Percentiles rank a stretch among this genome's conserved stretches.
Evolutionary conservation across 2,113 vertebrate species (phyloP).

Genomic region (Xiphophorus couchianus): DNA sequence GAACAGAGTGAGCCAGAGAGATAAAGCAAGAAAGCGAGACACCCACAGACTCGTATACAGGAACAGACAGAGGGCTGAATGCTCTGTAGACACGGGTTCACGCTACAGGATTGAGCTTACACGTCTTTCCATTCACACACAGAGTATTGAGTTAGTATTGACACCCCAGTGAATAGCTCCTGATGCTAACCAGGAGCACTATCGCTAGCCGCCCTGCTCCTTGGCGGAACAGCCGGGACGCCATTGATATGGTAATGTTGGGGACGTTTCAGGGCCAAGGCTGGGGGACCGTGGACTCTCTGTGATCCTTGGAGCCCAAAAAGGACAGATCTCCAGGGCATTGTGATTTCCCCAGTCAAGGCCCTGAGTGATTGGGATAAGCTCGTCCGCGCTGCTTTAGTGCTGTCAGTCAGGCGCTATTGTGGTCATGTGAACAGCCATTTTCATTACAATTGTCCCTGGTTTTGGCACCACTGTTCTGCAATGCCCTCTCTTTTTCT

Average conservation of each 20-base stretch:
- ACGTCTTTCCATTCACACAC: constrained; percentile 59
- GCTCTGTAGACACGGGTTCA: constrained; percentile 45
- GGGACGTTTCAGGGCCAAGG: constrained; percentile 69
- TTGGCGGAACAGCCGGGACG: constrained; percentile 46
- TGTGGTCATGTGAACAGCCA: constrained; percentile 77
- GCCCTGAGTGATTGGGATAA: constrained; percentile 78
- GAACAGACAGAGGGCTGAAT: constrained; percentile 32
- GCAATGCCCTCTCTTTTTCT: constrained; percentile 56
- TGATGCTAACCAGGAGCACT: constrained; percentile 64
- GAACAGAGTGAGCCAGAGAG: not conserved
- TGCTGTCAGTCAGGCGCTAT: constrained; percentile 76
- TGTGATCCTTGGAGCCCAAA: constrained; percentile 75
- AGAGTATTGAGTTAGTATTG: constrained; percentile 62
- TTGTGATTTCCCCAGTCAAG: constrained; percentile 76
- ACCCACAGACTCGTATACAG: not conserved
- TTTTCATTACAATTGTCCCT: constrained; percentile 81
- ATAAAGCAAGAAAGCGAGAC: constrained; percentile 13
- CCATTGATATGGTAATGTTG: constrained; percentile 76
- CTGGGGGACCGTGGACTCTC: constrained; percentile 72
- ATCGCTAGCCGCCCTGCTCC: constrained; percentile 61
- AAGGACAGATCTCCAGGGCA: constrained; percentile 76
- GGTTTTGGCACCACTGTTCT: constrained; percentile 71
- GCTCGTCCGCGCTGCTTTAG: constrained; percentile 72
- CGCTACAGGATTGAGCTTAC: constrained; percentile 48
- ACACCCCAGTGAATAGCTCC: constrained; percentile 66